Evolutionary conservation across 2,797 vertebrate genomes (phyloP).

Genomic region (Synanceia verrucosa): DNA sequence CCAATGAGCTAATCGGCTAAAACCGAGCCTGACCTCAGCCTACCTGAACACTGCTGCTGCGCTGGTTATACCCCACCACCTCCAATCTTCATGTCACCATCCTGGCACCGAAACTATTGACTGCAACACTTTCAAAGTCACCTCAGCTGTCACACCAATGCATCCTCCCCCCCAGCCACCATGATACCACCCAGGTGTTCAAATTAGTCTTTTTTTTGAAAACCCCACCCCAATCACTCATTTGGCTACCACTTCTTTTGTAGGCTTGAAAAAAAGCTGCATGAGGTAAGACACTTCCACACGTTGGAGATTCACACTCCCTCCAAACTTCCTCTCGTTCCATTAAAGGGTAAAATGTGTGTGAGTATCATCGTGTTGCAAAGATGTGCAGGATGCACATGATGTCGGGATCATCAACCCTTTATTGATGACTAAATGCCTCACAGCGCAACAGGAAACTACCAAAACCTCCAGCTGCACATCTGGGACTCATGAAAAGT

Average conservation of each 20-base stretch:
- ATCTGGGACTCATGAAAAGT: neutral
- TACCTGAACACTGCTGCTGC: neutral
- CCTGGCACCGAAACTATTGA: slow-evolving; percentile 68
- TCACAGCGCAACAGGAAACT: neutral
- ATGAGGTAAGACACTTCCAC: neutral
- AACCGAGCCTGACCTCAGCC: slow-evolving; percentile 22
- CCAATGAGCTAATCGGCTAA: slow-evolving; percentile 35
- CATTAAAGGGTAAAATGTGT: neutral
- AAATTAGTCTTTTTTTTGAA: slow-evolving; percentile 4
- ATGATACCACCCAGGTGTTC: neutral
- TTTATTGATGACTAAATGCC: neutral
- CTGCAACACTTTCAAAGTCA: slow-evolving; percentile 76
- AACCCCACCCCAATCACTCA: neutral
- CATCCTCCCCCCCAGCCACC: neutral
- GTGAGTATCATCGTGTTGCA: no score
- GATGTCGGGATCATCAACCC: no score
- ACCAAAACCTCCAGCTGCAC: neutral
- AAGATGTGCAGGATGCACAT: no score
- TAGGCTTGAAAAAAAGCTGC: slow-evolving; percentile 1
- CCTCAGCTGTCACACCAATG: slow-evolving; percentile 52
- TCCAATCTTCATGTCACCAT: slow-evolving; percentile 30
- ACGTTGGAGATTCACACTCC: neutral
- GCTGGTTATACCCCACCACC: neutral
- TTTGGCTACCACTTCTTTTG: slow-evolving; percentile 13
- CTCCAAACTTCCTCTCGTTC: neutral